Conservation (phyloP, 1,140 invertebrate genomes). For the Leptopilina clavipes region DNA sequence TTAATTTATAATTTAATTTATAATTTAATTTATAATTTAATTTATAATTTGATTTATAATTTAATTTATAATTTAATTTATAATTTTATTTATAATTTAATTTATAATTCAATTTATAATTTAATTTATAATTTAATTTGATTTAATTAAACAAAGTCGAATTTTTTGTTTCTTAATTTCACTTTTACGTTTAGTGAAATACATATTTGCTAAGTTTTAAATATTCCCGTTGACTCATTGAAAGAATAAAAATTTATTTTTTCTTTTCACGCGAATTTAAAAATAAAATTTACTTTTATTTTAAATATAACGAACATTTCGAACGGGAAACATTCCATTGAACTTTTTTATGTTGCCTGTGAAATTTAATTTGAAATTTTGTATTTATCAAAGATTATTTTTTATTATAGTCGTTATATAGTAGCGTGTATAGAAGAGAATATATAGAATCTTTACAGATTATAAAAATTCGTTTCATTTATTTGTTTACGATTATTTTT, state of each 20-base stretch:
- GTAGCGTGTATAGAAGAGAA: background rate
- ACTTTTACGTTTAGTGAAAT: background rate
- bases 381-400: background rate
- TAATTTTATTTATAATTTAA: too few relatives aligned
- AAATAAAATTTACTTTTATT: slow-evolving; percentile 6
- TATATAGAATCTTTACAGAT: background rate
- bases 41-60: too few relatives aligned
- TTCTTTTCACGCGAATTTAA: slow-evolving; percentile 7
- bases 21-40: too few relatives aligned
- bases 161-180: background rate
- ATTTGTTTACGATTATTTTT: too few relatives aligned
- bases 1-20: too few relatives aligned
- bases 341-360: background rate
- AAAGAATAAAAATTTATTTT: background rate
- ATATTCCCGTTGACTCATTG: background rate
- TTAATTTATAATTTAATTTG: too few relatives aligned
- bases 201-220: background rate
- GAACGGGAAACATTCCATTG: background rate
- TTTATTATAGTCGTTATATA: background rate
- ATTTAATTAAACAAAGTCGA: too few relatives aligned
- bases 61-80: too few relatives aligned
- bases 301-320: slow-evolving; percentile 2
- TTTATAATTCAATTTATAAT: too few relatives aligned
- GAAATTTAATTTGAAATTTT: background rate
- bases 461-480: too few relatives aligned